Evolutionary conservation across 2,888 invertebrate genomes (phyloP).

Genomic region (Endotricha flammealis): DNA sequence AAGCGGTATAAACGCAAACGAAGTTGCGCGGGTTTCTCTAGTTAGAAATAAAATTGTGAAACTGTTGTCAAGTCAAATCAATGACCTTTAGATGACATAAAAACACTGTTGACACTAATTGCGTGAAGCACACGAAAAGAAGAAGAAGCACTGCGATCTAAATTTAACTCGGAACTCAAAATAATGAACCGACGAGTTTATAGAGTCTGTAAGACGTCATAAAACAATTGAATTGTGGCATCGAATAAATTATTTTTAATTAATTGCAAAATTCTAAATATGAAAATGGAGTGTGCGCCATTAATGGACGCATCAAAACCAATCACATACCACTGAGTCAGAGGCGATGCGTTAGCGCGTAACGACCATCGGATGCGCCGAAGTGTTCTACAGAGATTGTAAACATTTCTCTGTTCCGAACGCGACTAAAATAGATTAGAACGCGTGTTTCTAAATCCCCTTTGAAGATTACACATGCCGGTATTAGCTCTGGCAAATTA

Average conservation of each 20-base stretch:
- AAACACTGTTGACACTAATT: no score
- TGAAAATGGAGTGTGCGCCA: slow-evolving; percentile 18
- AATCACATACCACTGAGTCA: slow-evolving; percentile 53
- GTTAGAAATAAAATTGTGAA: no score
- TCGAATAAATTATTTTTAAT: neutral
- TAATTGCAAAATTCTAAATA: neutral
- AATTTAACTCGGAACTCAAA: no score
- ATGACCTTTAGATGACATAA: no score
- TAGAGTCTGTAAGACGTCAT: no score
- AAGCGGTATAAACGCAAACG: no score
- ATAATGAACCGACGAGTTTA: no score
- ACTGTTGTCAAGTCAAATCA: no score
- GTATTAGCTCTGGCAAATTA: slow-evolving; percentile 79
- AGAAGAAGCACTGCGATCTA: no score
- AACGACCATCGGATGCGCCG: slow-evolving; percentile 77
- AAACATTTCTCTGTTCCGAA: slow-evolving; percentile 78
- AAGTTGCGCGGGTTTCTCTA: no score
- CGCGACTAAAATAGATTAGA: slow-evolving; percentile 75
- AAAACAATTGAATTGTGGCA: no score
- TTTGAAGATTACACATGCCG: slow-evolving; percentile 77
- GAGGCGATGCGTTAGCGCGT: slow-evolving; percentile 70
- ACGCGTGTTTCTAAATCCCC: slow-evolving; percentile 78
- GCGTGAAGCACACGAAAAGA: no score
- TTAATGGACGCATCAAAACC: slow-evolving; percentile 60
- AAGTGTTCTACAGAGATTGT: slow-evolving; percentile 76